Percentiles rank a stretch among this genome's conserved stretches.
These are phyloP conservation scores for Zaprionus africanus DNA, from an alignment of 1,140 invertebrate species.

Conservation along the genomic window DNA sequence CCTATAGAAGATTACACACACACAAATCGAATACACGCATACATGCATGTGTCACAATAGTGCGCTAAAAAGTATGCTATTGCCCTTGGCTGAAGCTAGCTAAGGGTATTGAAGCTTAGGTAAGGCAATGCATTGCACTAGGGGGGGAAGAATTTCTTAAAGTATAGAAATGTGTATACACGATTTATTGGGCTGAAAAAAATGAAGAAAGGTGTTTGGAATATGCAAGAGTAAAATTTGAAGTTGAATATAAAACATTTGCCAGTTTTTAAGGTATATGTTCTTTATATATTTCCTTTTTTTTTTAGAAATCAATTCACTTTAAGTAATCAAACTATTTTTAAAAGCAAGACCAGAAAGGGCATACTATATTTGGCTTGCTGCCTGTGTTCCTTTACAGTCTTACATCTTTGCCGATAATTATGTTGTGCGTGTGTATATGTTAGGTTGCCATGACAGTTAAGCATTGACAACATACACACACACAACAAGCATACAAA, in stretches of 20 bases:
- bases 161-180: no score
- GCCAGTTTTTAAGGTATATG: no score
- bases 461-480: conserved; percentile 28
- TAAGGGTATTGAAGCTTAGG: neutral
- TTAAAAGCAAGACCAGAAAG: neutral
- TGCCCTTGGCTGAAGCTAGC: neutral
- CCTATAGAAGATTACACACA: conserved; percentile 13
- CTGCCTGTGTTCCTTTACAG: neutral
- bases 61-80: conserved; percentile 43
- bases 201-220: no score
- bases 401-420: conserved; percentile 29
- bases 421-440: conserved; percentile 23
- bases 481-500: neutral
- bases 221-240: neutral
- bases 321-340: neutral
- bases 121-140: no score
- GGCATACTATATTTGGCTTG: neutral
- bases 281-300: no score
- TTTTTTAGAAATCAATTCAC: neutral
- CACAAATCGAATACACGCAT: neutral
- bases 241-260: no score
- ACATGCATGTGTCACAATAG: conserved; percentile 18
- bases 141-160: no score
- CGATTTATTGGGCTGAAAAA: no score
- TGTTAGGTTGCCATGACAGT: conserved; percentile 35